phyloP scores from a whole-genome alignment of 2,113 vertebrate species.

The Rhynchopsitta pachyrhyncha region DNA sequence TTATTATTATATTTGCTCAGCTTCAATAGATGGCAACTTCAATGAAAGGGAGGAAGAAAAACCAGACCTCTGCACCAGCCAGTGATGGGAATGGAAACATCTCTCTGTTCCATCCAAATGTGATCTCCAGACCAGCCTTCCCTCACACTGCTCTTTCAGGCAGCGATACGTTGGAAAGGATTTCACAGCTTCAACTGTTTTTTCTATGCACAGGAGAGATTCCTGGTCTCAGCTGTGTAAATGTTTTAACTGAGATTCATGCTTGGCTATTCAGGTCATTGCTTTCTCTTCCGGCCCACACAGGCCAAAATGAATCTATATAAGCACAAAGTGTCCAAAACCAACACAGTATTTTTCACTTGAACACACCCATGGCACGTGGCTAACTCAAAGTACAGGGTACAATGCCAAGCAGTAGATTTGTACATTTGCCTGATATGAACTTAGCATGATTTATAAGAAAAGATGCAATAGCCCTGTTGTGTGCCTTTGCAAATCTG shows the following conservation, averaged over 20 bases:
- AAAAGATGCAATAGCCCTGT: background rate
- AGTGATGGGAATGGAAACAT: conserved; percentile 19
- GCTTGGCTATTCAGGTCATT: conserved; percentile 57
- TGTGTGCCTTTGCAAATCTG: background rate
- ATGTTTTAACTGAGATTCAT: conserved; percentile 70
- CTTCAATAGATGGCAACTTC: background rate
- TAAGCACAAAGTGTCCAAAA: conserved; percentile 61
- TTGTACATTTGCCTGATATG: conserved; percentile 28
- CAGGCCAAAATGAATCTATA: conserved; percentile 55
- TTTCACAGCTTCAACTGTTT: conserved; percentile 44
- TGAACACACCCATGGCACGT: conserved; percentile 53
- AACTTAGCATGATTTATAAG: conserved; percentile 21
- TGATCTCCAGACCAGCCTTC: background rate
- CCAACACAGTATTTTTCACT: conserved; percentile 47
- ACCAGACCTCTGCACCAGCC: background rate
- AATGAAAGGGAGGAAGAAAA: background rate
- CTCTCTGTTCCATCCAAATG: background rate
- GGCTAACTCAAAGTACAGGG: conserved; percentile 24
- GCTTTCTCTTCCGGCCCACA: conserved; percentile 60
- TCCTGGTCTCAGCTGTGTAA: conserved; percentile 70
- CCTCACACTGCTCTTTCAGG: background rate
- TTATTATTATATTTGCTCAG: background rate
- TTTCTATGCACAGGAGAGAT: conserved; percentile 50
- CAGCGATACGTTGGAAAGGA: background rate
- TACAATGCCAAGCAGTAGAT: conserved; percentile 41